Percentiles rank a stretch among this genome's conserved stretches.
Conservation (phyloP, 2,888 invertebrate species). For the Cephus pygmeus region DNA sequence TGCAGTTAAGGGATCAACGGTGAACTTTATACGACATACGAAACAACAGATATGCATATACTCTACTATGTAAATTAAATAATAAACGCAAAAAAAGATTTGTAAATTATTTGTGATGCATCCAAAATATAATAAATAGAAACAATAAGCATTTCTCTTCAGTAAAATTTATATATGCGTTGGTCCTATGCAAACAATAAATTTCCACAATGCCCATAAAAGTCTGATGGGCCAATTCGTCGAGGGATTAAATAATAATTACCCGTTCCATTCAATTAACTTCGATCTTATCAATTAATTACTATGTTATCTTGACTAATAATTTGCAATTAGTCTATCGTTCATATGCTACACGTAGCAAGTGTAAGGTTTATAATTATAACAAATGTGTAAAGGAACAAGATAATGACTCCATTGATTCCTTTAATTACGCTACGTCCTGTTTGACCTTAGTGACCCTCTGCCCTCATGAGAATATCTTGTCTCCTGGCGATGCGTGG, state of each 20-base stretch:
- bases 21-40: not conserved
- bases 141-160: not conserved
- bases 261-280: too few species aligned
- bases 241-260: too few species aligned
- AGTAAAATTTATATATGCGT: not conserved
- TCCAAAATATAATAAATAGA: not conserved
- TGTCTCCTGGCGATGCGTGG: not conserved
- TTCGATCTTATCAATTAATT: too few species aligned
- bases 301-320: too few species aligned
- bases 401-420: not conserved
- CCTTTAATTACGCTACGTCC: not conserved
- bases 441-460: not conserved
- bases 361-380: not conserved
- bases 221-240: not conserved
- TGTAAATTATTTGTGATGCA: not conserved
- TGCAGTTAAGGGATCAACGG: not conserved
- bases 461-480: not conserved
- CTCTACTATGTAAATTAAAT: not conserved
- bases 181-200: not conserved
- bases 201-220: not conserved
- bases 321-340: not conserved
- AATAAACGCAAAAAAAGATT: not conserved
- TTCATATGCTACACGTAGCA: not conserved
- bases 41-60: not conserved
- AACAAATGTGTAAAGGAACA: not conserved